Evolutionary conservation across 2,113 vertebrate species (phyloP).

Genomic region (Rynchops niger): DNA sequence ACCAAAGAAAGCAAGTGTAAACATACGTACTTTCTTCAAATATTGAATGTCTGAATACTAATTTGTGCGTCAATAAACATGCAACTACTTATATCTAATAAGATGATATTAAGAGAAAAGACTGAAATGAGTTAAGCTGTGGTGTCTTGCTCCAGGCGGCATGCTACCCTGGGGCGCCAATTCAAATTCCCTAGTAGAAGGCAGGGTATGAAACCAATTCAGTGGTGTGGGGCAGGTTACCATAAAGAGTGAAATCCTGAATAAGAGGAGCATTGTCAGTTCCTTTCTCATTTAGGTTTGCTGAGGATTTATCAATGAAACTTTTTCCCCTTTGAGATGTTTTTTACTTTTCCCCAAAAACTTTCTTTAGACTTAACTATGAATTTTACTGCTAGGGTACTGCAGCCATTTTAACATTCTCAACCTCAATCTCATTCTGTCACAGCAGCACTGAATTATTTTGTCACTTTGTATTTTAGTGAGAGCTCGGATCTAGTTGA

Average conservation of each 20-base stretch:
- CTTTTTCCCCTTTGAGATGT: background rate
- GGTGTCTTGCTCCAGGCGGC: background rate
- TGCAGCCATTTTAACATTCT: background rate
- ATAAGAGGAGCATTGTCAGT: background rate
- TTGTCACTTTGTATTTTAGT: background rate
- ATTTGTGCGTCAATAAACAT: background rate
- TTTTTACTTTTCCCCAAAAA: background rate
- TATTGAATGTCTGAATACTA: background rate
- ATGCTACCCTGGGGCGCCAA: fast-evolving
- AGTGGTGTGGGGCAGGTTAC: background rate
- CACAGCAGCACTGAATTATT: background rate
- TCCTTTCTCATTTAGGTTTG: background rate
- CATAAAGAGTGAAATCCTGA: background rate
- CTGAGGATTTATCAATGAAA: background rate
- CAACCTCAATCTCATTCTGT: background rate
- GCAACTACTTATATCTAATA: background rate
- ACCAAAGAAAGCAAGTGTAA: background rate
- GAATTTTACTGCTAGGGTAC: background rate
- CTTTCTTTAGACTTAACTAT: background rate
- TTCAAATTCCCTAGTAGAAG: background rate
- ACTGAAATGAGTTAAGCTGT: background rate
- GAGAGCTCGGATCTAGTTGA: background rate
- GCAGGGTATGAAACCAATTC: background rate
- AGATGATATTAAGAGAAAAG: background rate
- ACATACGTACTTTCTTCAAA: background rate